Evolutionary conservation across 1,140 invertebrate genomes (phyloP).

Genomic region (Drosophila navojoa): DNA sequence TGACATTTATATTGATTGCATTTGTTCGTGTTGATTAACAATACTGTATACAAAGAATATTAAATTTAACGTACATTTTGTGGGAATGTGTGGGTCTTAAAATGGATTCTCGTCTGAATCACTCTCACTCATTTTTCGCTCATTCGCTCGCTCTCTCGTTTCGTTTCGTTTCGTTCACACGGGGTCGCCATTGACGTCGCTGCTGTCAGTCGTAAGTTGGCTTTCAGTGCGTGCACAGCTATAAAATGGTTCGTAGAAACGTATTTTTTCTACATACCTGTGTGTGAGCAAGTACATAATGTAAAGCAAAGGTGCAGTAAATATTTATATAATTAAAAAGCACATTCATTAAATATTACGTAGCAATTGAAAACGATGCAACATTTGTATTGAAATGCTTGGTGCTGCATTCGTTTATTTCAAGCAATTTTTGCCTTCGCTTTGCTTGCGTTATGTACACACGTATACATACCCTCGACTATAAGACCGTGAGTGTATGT

Average conservation of each 20-base stretch:
- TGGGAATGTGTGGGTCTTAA: neutral
- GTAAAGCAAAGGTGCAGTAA: conserved; percentile 49
- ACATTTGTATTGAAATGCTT: conserved; percentile 48
- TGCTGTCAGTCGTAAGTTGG: conserved; percentile 63
- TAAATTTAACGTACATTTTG: conserved; percentile 7
- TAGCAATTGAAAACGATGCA: conserved; percentile 24
- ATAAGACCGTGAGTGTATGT: conserved; percentile 29
- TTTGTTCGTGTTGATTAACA: neutral
- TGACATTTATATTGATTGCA: conserved; percentile 9
- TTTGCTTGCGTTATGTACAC: conserved; percentile 62
- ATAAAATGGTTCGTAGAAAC: conserved; percentile 52
- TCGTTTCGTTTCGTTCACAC: conserved; percentile 26
- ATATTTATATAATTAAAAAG: conserved; percentile 58
- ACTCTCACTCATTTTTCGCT: conserved; percentile 39
- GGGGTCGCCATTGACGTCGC: conserved; percentile 36
- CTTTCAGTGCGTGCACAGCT: conserved; percentile 76
- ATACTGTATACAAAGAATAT: conserved; percentile 2
- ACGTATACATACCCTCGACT: conserved; percentile 44
- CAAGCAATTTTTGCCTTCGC: conserved; percentile 43
- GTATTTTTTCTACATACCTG: conserved; percentile 49
- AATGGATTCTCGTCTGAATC: conserved; percentile 29
- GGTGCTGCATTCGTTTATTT: conserved; percentile 56
- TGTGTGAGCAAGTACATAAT: conserved; percentile 48
- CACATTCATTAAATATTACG: conserved; percentile 39
- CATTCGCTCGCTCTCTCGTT: conserved; percentile 37